phyloP scores from a whole-genome alignment of 2,113 vertebrate genomes.

The Laticauda colubrina region DNA sequence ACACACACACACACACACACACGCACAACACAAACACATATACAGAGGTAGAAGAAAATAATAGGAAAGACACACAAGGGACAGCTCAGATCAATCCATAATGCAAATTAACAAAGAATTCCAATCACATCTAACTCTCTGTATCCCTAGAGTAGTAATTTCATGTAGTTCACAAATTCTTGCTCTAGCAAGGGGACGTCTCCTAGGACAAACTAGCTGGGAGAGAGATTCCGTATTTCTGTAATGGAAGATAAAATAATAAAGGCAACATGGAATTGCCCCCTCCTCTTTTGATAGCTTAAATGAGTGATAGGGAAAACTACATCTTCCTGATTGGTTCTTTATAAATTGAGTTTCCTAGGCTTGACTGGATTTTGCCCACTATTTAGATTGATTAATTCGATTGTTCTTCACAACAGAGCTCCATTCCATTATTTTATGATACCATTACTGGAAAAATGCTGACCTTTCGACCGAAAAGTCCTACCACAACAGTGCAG shows the following conservation, averaged over 20 bases:
- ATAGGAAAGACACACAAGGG: not conserved
- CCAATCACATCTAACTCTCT: not conserved
- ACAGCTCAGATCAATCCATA: not conserved
- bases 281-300: not conserved
- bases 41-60: not conserved
- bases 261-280: not conserved
- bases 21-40: not conserved
- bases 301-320: not conserved
- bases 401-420: not conserved
- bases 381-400: not conserved
- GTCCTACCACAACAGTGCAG: not conserved
- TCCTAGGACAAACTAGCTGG: not conserved
- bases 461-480: not conserved
- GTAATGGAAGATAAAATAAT: not conserved
- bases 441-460: not conserved
- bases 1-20: not conserved
- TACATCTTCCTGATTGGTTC: not conserved
- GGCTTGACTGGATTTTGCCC: not conserved
- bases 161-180: not conserved
- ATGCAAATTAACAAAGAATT: not conserved
- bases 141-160: not conserved
- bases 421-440: not conserved
- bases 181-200: not conserved
- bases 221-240: not conserved
- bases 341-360: not conserved